Conservation (phyloP, 53 echinoderm and acorn worm genomes). For the Crossaster papposus region DNA sequence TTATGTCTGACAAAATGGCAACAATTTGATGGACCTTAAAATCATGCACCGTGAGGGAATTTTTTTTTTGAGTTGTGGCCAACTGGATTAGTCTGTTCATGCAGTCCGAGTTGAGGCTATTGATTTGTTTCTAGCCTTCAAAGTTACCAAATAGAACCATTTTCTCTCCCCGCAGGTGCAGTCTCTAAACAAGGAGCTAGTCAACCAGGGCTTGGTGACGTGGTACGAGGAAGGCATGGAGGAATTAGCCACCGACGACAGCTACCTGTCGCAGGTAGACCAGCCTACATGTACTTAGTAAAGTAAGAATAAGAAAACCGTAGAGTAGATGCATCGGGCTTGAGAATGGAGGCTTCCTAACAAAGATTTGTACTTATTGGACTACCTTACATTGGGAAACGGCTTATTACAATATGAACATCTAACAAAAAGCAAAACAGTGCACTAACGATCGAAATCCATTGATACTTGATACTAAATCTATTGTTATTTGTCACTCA, state of each 20-base stretch:
- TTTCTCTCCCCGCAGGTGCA: constrained; percentile 67
- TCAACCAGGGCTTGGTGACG: constrained; percentile 88
- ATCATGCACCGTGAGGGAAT: too few relatives aligned
- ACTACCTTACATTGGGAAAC: not conserved
- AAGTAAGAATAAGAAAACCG: not conserved
- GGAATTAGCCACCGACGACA: constrained; percentile 37
- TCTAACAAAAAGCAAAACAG: too few relatives aligned
- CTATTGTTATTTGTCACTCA: too few relatives aligned
- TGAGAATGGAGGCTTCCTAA: too few relatives aligned
- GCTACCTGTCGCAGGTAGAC: constrained; percentile 55
- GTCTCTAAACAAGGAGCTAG: constrained; percentile 88
- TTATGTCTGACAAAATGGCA: too few relatives aligned
- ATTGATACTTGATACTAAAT: too few relatives aligned
- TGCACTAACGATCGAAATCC: too few relatives aligned
- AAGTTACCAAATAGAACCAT: not conserved
- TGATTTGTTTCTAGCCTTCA: not conserved
- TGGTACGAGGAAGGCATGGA: constrained; percentile 86
- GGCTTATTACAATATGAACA: too few relatives aligned
- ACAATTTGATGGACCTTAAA: too few relatives aligned
- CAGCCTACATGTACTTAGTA: constrained; percentile 6
- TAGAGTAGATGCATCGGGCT: not conserved
- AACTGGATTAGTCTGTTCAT: too few relatives aligned
- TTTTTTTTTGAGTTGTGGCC: too few relatives aligned
- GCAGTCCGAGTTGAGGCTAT: not conserved
- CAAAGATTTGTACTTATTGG: not conserved